Evolutionary conservation across 2,113 vertebrate genomes (phyloP).

Genomic region (Eudyptes chrysolophus): DNA sequence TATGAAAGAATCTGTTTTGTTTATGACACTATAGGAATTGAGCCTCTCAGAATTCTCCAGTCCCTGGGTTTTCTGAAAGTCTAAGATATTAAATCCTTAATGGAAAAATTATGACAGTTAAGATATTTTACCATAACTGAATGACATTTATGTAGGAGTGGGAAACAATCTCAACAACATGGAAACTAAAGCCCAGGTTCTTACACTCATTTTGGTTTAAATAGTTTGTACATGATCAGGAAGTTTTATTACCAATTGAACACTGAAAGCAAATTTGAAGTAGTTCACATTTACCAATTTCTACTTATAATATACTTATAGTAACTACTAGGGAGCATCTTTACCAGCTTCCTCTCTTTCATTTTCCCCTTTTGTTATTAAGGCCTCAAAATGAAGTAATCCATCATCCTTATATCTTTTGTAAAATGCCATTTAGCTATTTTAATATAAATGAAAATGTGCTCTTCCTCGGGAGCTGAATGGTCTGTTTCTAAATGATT

Average conservation of each 20-base stretch:
- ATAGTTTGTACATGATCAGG: not conserved
- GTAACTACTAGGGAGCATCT: not conserved
- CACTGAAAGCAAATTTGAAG: not conserved
- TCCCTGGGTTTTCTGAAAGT: not conserved
- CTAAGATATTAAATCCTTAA: not conserved
- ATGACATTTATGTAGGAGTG: not conserved
- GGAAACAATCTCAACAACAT: not conserved
- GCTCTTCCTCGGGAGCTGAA: not conserved
- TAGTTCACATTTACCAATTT: not conserved
- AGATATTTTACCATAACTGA: not conserved
- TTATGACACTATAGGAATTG: not conserved
- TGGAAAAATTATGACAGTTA: not conserved
- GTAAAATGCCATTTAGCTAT: not conserved
- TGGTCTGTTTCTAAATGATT: not conserved
- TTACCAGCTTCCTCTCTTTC: not conserved
- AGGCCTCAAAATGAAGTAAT: not conserved
- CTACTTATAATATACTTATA: not conserved
- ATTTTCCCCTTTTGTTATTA: not conserved
- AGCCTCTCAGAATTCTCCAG: not conserved
- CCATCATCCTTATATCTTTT: not conserved
- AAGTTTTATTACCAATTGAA: not conserved
- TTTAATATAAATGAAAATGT: not conserved
- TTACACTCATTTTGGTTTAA: not conserved
- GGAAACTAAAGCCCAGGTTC: not conserved
- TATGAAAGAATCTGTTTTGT: not conserved